These are phyloP conservation scores for Scaptomyza hsui DNA, from an alignment of 1,140 invertebrate species.

Conservation along the genomic window DNA sequence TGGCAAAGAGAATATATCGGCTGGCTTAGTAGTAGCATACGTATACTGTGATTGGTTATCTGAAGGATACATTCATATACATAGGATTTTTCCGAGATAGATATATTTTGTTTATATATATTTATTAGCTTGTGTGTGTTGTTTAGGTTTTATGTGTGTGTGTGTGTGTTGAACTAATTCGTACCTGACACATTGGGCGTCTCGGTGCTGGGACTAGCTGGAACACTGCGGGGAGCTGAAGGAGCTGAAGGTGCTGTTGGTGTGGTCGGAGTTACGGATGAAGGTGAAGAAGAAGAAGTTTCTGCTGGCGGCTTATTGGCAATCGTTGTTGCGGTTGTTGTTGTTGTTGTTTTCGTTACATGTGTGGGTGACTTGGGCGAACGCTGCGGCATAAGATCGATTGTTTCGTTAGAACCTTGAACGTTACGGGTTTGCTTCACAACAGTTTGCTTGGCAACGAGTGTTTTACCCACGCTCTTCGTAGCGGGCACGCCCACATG, in stretches of 20 bases:
- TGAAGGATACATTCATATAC: slow-evolving; percentile 83
- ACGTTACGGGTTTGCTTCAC: slow-evolving; percentile 58
- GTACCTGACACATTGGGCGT: slow-evolving; percentile 72
- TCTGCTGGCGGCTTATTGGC: slow-evolving; percentile 17
- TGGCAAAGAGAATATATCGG: slow-evolving; percentile 82
- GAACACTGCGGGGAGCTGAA: slow-evolving; percentile 13
- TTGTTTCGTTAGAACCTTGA: slow-evolving; percentile 62
- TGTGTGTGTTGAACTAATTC: slow-evolving; percentile 54
- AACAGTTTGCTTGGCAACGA: slow-evolving; percentile 52
- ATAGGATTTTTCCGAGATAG: slow-evolving; percentile 59
- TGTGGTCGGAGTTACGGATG: slow-evolving; percentile 26
- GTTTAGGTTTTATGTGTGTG: neutral
- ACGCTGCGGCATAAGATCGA: slow-evolving; percentile 63
- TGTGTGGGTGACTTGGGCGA: slow-evolving; percentile 57
- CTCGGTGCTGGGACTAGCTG: slow-evolving; percentile 35
- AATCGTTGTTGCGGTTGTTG: slow-evolving; percentile 11
- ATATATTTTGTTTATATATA: slow-evolving; percentile 31
- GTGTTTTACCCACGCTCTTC: slow-evolving; percentile 60
- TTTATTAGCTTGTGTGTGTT: slow-evolving; percentile 16
- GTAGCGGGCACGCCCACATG: slow-evolving; percentile 47
- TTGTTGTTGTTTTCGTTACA: slow-evolving; percentile 7
- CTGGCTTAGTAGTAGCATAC: slow-evolving; percentile 83
- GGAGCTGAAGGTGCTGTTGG: slow-evolving; percentile 20
- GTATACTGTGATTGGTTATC: slow-evolving; percentile 82
- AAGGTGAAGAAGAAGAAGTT: too few species aligned